Conservation (phyloP, 2,888 invertebrate species). For the Adela reaumurella region DNA sequence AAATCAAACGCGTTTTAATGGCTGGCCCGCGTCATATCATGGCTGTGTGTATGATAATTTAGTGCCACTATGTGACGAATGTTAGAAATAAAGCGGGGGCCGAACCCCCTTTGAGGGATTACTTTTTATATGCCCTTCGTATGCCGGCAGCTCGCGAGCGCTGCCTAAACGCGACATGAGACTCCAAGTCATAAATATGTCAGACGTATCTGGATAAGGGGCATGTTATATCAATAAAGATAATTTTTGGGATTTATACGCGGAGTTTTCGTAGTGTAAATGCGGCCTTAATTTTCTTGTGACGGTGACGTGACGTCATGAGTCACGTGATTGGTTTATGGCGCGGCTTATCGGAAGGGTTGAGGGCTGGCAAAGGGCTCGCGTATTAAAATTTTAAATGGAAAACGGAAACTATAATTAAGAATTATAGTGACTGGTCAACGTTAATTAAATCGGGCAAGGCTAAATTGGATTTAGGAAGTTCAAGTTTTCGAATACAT, state of each 20-base stretch:
- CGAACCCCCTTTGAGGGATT: conserved; percentile 17
- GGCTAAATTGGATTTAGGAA: no score
- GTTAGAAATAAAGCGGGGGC: conserved; percentile 54
- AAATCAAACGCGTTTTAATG: conserved; percentile 60
- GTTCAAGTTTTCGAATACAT: no score
- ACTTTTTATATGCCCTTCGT: conserved; percentile 6
- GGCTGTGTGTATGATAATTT: conserved; percentile 56
- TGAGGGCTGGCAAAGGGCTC: no score
- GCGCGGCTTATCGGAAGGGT: conserved; percentile 1
- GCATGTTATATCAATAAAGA: conserved; percentile 33
- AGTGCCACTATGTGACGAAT: conserved; percentile 58
- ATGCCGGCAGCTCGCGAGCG: conserved; percentile 13
- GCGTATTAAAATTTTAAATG: no score
- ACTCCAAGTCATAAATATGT: conserved; percentile 52
- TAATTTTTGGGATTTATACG: conserved; percentile 46
- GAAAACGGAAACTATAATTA: no score
- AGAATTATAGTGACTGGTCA: no score
- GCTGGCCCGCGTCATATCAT: conserved; percentile 59
- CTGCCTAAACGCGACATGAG: conserved; percentile 52
- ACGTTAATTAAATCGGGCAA: no score
- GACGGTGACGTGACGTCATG: conserved; percentile 1
- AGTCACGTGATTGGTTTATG: conserved; percentile 2
- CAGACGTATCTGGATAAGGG: conserved; percentile 35
- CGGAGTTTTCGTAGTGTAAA: conserved; percentile 18
- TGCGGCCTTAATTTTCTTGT: conserved; percentile 5